Evolutionary conservation across 2,797 vertebrate species (phyloP).

Genomic region (Gymnoscopelus microlampas): DNA sequence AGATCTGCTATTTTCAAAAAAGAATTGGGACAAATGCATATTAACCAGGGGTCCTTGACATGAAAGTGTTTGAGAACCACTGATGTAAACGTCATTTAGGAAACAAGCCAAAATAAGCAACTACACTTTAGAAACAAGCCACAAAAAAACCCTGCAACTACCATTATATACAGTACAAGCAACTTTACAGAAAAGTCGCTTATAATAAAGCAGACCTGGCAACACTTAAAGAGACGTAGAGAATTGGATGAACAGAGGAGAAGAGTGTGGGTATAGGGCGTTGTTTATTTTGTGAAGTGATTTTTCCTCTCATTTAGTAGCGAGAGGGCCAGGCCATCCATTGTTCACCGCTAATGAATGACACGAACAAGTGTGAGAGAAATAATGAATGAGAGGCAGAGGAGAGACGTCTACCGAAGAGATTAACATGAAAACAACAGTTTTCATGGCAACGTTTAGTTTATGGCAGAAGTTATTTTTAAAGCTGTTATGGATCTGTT

Average conservation of each 20-base stretch:
- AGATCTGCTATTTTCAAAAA: too few relatives aligned
- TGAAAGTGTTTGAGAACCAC: too few relatives aligned
- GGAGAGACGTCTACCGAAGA: slow-evolving; percentile 46
- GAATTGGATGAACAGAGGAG: slow-evolving; percentile 3
- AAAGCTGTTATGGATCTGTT: slow-evolving; percentile 17
- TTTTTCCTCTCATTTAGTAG: slow-evolving; percentile 60
- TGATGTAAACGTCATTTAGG: too few relatives aligned
- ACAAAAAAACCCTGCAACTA: too few relatives aligned
- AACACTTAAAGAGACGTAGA: not conserved
- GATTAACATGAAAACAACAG: slow-evolving; percentile 52
- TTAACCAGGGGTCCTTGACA: too few relatives aligned
- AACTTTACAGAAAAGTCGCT: too few relatives aligned
- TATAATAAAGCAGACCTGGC: too few relatives aligned
- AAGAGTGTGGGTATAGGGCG: slow-evolving; percentile 29
- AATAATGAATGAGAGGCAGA: slow-evolving; percentile 48
- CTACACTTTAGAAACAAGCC: too few relatives aligned
- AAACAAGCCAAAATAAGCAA: too few relatives aligned
- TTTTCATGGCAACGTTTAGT: too few relatives aligned
- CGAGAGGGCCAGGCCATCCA: slow-evolving; percentile 39
- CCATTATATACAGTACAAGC: too few relatives aligned
- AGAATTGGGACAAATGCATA: too few relatives aligned
- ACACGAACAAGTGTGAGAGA: slow-evolving; percentile 71
- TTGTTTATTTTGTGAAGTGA: slow-evolving; percentile 67
- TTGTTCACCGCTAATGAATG: slow-evolving; percentile 65
- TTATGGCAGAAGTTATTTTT: slow-evolving; percentile 2